Percentiles rank a stretch among this genome's conserved stretches.
Evolutionary conservation across 2,797 vertebrate species (phyloP).

Genomic region (Lagothrix lagotricha): DNA sequence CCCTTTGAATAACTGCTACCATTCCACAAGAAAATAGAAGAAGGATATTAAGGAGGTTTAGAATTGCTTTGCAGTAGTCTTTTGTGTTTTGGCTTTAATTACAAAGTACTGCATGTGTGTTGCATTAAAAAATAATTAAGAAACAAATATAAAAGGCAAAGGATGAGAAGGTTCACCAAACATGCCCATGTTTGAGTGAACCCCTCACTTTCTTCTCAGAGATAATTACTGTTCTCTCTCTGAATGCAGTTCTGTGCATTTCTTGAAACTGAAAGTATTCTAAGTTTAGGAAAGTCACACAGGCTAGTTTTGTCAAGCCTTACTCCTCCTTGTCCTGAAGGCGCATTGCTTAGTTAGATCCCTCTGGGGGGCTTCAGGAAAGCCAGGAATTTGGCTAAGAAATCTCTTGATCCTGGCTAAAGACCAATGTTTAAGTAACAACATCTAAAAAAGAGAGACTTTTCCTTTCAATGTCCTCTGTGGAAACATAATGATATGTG

Average conservation of each 20-base stretch:
- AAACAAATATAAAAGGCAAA: neutral
- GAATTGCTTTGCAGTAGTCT: neutral
- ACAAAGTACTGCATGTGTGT: neutral
- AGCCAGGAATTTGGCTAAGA: neutral
- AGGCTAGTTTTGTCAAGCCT: neutral
- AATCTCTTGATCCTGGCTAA: conserved; percentile 10
- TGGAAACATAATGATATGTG: conserved; percentile 67
- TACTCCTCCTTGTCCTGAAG: neutral
- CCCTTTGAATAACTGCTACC: neutral
- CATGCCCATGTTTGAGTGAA: neutral
- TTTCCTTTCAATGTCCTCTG: conserved; percentile 6
- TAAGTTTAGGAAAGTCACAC: neutral
- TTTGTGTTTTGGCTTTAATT: conserved; percentile 38
- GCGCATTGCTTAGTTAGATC: neutral
- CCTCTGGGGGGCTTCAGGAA: neutral
- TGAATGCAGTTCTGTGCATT: neutral
- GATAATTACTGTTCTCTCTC: neutral
- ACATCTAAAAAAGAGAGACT: conserved; percentile 11
- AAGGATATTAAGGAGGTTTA: neutral
- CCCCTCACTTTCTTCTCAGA: neutral
- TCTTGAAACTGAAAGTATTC: neutral
- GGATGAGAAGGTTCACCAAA: neutral
- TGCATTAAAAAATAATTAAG: conserved; percentile 7
- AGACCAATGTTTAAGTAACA: conserved; percentile 13
- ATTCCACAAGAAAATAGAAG: conserved; percentile 26